Base-by-base conservation (phyloP, 2,888 invertebrate genomes). In the Elgonia sp. region DNA sequence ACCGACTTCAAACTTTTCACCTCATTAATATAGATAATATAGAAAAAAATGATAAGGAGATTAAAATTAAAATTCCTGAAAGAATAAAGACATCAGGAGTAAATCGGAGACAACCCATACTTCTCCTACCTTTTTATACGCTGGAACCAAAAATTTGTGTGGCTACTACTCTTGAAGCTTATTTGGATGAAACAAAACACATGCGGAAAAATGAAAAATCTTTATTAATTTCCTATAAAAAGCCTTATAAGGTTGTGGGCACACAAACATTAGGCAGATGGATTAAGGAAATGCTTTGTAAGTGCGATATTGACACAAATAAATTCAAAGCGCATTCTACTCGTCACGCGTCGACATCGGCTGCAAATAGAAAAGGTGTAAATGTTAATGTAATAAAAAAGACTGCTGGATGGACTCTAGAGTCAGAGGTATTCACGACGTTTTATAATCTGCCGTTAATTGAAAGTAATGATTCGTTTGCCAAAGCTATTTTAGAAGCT, bases 1-100 rank as follows among this genome's bases (percentile, higher is more conserved):
- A 86, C 57, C 63, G 84, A 7, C 42, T 89, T 60, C 89, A 89
- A 40, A 89, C 89, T 2, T 79, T 89, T 21, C 50, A 67, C 21
- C 60, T 83, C 5, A 89, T 89, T n/a, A 53, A 37, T 29, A 53
- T 53, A 4, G 55, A 53, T 37, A 70, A 70, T 16, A 70, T 70
- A 37, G 18, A 80, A 53, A 21, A 70, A 4, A 37, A n/a, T 18
- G 14, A 21, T 7, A 18, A 70, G 7, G 37, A 10, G 8, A 77
- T 86, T 16, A 80, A 87, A 63, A 85, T 87, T 16, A 77, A 82
- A 18, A 86, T 89, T n/a, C 73, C 84, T 0, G 70, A 80, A 21
- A 60, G 60, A n/a, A n/a, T n/a, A n/a, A n/a, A n/a, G n/a, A n/a
- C n/a, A n/a, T n/a, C n/a, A n/a, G n/a, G n/a, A n/a, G 8, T 29